These are phyloP conservation scores for Lepus townsendii DNA, from an alignment of 2,797 vertebrate species.

Conservation along the genomic window DNA sequence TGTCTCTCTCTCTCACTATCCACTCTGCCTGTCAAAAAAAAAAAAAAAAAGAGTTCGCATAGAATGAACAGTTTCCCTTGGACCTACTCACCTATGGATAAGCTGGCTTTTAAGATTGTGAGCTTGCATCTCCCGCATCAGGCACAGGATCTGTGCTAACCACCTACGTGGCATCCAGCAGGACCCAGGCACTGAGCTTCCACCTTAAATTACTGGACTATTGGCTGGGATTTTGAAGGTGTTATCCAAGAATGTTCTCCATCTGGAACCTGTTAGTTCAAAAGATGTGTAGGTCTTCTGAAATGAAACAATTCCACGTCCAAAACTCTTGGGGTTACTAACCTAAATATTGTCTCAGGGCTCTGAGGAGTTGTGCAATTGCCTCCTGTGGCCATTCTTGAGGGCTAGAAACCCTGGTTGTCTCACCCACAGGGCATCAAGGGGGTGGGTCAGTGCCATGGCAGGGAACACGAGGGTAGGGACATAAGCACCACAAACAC, in stretches of 20 bases:
- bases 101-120: background rate
- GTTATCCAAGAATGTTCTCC: background rate
- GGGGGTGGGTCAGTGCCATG: accelerated
- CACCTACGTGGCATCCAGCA: background rate
- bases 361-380: background rate
- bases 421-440: background rate
- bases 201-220: background rate
- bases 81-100: background rate
- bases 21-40: too few species aligned
- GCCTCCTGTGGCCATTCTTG: background rate
- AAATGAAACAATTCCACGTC: constrained; percentile 35
- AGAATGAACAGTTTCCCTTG: constrained; percentile 31
- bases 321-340: background rate
- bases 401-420: background rate
- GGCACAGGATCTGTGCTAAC: background rate
- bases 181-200: background rate
- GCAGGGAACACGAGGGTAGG: background rate
- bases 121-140: background rate
- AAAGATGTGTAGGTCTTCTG: background rate
- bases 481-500: background rate
- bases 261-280: constrained; percentile 24
- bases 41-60: background rate
- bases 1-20: too few species aligned
- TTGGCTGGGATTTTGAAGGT: background rate
- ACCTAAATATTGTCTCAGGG: background rate